These are phyloP conservation scores for Drosophila kurseongensis DNA, from an alignment of 1,140 invertebrate species.

Conservation along the genomic window DNA sequence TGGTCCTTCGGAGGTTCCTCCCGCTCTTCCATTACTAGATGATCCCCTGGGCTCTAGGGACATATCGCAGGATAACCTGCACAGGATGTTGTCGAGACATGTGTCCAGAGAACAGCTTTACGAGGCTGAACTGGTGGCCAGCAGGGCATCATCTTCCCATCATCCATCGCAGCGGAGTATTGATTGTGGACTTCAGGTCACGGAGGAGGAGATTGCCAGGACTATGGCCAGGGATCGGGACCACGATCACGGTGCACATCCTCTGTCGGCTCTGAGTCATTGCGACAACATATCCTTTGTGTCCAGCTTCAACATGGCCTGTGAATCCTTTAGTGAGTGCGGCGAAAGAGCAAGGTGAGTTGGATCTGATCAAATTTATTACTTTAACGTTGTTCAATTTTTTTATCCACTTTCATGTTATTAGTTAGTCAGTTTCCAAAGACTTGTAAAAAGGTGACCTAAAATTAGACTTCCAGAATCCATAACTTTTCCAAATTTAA, in stretches of 20 bases:
- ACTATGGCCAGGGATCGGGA: slow-evolving; percentile 91
- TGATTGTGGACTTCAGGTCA: slow-evolving; percentile 90
- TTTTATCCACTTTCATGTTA: too few species aligned
- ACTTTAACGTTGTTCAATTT: too few species aligned
- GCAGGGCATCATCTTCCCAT: slow-evolving; percentile 83
- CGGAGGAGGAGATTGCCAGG: slow-evolving; percentile 95
- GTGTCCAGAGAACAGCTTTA: slow-evolving; percentile 86
- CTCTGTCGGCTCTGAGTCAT: slow-evolving; percentile 93
- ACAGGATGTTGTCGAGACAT: slow-evolving; percentile 86
- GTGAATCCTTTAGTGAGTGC: slow-evolving; percentile 86
- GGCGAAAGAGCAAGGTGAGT: slow-evolving; percentile 80
- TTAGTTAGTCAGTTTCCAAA: too few species aligned
- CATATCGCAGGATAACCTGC: slow-evolving; percentile 91
- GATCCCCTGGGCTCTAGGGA: slow-evolving; percentile 91
- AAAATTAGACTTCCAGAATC: too few species aligned
- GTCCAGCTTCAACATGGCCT: slow-evolving; percentile 92
- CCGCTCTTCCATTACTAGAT: slow-evolving; percentile 90
- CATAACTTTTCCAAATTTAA: too few species aligned
- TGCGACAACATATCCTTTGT: slow-evolving; percentile 94
- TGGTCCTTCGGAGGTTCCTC: slow-evolving; percentile 90
- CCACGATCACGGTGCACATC: slow-evolving; percentile 89
- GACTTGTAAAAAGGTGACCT: too few species aligned
- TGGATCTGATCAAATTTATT: not conserved
- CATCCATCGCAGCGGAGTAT: slow-evolving; percentile 84
- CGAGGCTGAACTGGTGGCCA: slow-evolving; percentile 67